These are phyloP conservation scores for Mobula hypostoma DNA, from an alignment of 2,113 vertebrate species.

Conservation along the genomic window DNA sequence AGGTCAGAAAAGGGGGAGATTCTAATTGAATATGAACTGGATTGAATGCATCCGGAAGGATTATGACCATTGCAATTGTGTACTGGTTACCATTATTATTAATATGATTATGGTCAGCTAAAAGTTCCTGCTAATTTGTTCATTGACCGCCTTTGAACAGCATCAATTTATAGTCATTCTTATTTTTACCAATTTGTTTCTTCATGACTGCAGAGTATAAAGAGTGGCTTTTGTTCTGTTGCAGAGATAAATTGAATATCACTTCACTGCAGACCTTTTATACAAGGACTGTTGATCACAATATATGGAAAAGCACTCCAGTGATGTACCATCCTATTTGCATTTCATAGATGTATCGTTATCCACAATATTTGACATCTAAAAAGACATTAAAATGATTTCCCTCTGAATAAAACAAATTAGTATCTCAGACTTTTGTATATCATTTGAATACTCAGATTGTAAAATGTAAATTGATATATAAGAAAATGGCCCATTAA, in stretches of 20 bases:
- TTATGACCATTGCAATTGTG: background rate
- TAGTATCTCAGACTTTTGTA: constrained; percentile 80
- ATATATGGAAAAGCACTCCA: constrained; percentile 56
- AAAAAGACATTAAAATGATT: constrained; percentile 99
- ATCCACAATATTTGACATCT: constrained; percentile 96
- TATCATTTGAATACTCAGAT: constrained; percentile 95
- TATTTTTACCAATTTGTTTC: constrained; percentile 8
- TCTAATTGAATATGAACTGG: background rate
- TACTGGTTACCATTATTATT: background rate
- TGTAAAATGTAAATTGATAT: constrained; percentile 99
- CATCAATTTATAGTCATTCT: background rate
- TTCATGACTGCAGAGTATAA: constrained; percentile 30
- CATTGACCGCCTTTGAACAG: background rate
- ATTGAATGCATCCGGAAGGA: background rate
- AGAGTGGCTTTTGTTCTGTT: constrained; percentile 31
- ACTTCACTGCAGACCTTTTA: constrained; percentile 67
- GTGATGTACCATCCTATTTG: constrained; percentile 75
- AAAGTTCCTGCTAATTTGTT: background rate
- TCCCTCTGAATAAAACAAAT: constrained; percentile 78
- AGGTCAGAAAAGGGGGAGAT: background rate
- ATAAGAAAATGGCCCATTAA: constrained; percentile 99
- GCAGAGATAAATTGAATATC: constrained; percentile 45
- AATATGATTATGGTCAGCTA: background rate
- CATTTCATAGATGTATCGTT: constrained; percentile 92
- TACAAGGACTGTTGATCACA: constrained; percentile 84